Percentiles rank a stretch among this genome's conserved stretches.
Evolutionary conservation across 2,113 vertebrate genomes (phyloP).

Genomic region (Antechinus stuartii): DNA sequence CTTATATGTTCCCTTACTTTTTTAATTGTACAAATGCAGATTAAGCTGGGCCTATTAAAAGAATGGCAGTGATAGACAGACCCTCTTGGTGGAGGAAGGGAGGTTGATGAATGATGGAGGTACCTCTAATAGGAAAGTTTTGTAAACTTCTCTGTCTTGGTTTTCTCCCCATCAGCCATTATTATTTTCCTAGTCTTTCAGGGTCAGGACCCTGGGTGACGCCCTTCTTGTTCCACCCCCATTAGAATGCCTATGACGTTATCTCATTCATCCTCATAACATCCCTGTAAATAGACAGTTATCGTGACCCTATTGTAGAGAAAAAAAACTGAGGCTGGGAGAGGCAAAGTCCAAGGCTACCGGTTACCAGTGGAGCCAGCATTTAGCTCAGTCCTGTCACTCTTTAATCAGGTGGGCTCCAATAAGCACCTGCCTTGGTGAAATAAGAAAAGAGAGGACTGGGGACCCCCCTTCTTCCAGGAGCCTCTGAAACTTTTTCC

Average conservation of each 20-base stretch:
- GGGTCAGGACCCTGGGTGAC: conserved; percentile 47
- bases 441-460: conserved; percentile 20
- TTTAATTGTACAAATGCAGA: neutral
- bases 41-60: conserved; percentile 8
- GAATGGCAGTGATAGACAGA: neutral
- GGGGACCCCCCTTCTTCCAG: conserved; percentile 38
- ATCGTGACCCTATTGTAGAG: neutral
- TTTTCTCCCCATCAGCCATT: conserved; percentile 24
- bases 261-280: conserved; percentile 16
- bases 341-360: neutral
- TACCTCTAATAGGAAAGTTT: neutral
- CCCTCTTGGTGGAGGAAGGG: neutral
- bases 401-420: conserved; percentile 4
- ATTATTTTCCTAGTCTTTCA: conserved; percentile 39
- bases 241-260: conserved; percentile 24
- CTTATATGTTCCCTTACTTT: conserved; percentile 8
- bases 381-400: neutral
- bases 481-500: conserved; percentile 58
- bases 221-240: neutral
- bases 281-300: conserved; percentile 7
- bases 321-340: conserved; percentile 26
- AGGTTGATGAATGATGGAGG: conserved; percentile 11
- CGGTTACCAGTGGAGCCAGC: neutral
- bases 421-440: conserved; percentile 30
- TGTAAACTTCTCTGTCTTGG: conserved; percentile 22